Percentiles rank a stretch among this genome's conserved stretches.
phyloP scores from a whole-genome alignment of 2,888 invertebrate species.

The Auanema sp. region DNA sequence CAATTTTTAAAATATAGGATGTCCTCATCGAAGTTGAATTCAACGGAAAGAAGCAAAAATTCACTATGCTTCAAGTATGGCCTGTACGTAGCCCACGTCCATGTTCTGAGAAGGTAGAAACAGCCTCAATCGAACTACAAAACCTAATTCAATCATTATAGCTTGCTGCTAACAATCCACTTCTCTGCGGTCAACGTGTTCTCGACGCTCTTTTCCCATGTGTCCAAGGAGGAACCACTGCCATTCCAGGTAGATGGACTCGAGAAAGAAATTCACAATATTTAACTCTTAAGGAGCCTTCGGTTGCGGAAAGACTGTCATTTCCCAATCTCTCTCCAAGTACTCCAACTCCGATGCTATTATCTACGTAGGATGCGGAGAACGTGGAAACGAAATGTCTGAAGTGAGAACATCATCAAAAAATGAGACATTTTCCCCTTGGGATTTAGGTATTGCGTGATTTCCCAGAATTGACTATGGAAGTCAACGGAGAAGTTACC shows the following conservation, averaged over 20 bases:
- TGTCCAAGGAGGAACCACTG: conserved; percentile 67
- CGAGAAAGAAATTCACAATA: no score
- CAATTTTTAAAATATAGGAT: conserved; percentile 77
- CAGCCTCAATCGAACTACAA: neutral
- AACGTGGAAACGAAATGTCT: conserved; percentile 99
- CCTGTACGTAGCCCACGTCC: conserved; percentile 97
- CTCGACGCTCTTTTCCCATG: conserved; percentile 96
- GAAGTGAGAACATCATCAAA: conserved; percentile 68
- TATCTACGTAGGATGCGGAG: conserved; percentile 98
- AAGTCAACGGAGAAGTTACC: conserved; percentile 88
- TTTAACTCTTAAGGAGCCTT: conserved; percentile 86
- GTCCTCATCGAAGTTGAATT: conserved; percentile 97
- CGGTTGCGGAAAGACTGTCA: conserved; percentile 99
- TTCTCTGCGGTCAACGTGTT: conserved; percentile 96
- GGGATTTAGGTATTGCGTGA: conserved; percentile 77
- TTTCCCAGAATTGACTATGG: conserved; percentile 96
- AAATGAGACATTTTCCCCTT: no score
- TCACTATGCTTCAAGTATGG: conserved; percentile 94
- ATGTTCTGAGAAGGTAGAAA: conserved; percentile 79
- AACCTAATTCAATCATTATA: conserved; percentile 9
- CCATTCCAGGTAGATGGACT: conserved; percentile 56
- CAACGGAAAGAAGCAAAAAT: conserved; percentile 88
- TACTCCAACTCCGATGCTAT: conserved; percentile 99
- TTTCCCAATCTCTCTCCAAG: conserved; percentile 97
- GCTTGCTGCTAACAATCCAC: conserved; percentile 94